Conservation (phyloP, 2,113 vertebrate genomes). For the Pao palembangensis region DNA sequence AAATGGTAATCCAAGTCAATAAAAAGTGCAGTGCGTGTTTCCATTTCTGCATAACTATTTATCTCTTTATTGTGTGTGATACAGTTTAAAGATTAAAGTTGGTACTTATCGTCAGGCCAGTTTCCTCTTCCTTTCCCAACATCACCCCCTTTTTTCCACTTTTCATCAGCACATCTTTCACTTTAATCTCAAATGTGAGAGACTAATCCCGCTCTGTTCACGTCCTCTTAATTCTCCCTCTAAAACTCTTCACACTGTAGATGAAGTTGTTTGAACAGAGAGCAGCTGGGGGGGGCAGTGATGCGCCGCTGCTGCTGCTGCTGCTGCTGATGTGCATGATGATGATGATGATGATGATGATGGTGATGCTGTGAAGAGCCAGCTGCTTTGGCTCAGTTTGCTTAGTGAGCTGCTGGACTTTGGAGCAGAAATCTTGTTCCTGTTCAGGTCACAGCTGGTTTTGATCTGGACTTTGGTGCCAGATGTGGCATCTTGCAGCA, state of each 20-base stretch:
- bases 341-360: no score
- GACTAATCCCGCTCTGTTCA: slow-evolving; percentile 59
- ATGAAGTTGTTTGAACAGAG: slow-evolving; percentile 51
- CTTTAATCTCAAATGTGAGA: slow-evolving; percentile 65
- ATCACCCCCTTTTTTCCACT: background rate
- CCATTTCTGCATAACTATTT: background rate
- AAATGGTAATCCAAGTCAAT: no score
- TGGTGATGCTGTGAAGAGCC: no score
- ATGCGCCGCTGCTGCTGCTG: slow-evolving; percentile 1
- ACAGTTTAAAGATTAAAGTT: background rate
- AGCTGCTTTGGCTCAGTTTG: background rate
- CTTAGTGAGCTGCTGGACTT: background rate
- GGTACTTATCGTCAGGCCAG: background rate
- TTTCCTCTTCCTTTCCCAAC: background rate
- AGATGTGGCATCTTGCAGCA: background rate
- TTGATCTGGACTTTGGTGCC: slow-evolving; percentile 1
- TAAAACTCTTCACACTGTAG: slow-evolving; percentile 39
- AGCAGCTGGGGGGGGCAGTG: slow-evolving; percentile 13
- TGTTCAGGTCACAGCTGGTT: slow-evolving; percentile 14
- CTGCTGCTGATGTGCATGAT: no score
- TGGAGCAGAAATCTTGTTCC: background rate
- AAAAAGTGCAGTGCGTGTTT: background rate
- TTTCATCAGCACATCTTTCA: slow-evolving; percentile 24
- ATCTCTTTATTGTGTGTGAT: background rate
- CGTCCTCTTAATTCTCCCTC: slow-evolving; percentile 56